Evolutionary conservation across 2,888 invertebrate species (phyloP).

Genomic region (Gymnoscelis rufifasciata): DNA sequence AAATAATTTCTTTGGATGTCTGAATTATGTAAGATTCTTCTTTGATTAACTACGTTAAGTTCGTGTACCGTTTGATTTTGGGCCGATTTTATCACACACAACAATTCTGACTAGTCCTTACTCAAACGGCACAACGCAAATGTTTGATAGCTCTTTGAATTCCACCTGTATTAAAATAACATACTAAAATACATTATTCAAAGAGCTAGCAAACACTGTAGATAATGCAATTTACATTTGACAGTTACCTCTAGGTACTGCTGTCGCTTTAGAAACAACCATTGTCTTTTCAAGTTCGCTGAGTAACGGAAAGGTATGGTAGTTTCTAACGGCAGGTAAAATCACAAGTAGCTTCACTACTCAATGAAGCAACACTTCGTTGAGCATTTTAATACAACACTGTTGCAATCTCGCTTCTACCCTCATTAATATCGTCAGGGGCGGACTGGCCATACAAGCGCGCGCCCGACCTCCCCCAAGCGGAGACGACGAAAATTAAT

Average conservation of each 20-base stretch:
- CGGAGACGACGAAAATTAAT: constrained; percentile 79
- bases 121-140: constrained; percentile 41
- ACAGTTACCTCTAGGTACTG: constrained; percentile 41
- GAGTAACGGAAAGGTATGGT: constrained; percentile 32
- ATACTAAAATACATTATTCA: constrained; percentile 23
- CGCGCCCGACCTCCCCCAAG: constrained; percentile 76
- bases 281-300: constrained; percentile 26
- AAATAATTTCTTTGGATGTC: constrained; percentile 65
- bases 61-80: constrained; percentile 44
- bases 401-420: constrained; percentile 77
- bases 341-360: constrained; percentile 72
- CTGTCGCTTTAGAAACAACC: constrained; percentile 41
- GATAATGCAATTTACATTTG: constrained; percentile 51
- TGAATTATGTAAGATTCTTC: constrained; percentile 62
- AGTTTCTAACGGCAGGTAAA: constrained; percentile 46
- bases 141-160: constrained; percentile 47
- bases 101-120: constrained; percentile 29
- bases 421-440: constrained; percentile 80
- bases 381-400: constrained; percentile 70
- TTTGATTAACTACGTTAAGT: constrained; percentile 40
- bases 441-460: constrained; percentile 80
- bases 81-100: constrained; percentile 25
- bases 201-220: constrained; percentile 50
- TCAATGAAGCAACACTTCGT: constrained; percentile 62
- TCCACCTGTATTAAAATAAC: not conserved